Percentiles rank a stretch among this genome's conserved stretches.
phyloP scores from a whole-genome alignment of 2,113 vertebrate species.

The Chloroceryle aenea region DNA sequence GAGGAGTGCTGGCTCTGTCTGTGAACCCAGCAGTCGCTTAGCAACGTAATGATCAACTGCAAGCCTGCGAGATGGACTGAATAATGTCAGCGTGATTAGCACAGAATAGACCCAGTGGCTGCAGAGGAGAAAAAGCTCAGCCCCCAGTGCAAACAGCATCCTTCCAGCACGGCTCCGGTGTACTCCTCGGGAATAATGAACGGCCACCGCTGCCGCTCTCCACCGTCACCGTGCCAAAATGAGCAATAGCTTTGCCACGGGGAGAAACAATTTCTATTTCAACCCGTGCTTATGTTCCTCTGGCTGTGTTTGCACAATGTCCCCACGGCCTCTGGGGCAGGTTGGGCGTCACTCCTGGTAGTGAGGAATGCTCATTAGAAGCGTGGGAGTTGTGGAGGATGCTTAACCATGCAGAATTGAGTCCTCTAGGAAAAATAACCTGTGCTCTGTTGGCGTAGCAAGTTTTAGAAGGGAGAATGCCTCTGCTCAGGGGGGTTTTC shows the following conservation, averaged over 20 bases:
- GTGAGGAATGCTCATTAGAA: neutral
- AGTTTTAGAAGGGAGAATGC: neutral
- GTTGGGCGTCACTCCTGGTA: neutral
- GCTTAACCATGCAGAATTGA: neutral
- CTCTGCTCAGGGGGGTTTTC: neutral
- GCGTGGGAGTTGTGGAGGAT: neutral
- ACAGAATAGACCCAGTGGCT: neutral
- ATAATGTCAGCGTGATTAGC: conserved; percentile 66
- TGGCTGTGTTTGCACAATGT: neutral
- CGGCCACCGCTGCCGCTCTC: neutral
- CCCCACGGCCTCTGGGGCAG: rapidly evolving
- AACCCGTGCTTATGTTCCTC: neutral
- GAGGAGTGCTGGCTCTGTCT: conserved; percentile 71
- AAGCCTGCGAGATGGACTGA: conserved; percentile 62
- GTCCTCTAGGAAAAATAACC: neutral
- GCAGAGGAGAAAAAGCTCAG: neutral
- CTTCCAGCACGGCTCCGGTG: neutral
- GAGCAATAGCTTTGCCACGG: neutral
- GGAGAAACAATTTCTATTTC: neutral
- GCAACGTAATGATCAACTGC: conserved; percentile 76
- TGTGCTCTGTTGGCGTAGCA: neutral
- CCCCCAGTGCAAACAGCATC: conserved; percentile 30
- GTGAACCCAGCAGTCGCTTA: conserved; percentile 75
- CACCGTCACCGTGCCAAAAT: neutral
- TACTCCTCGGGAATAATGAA: neutral